Evolutionary conservation across 2,797 vertebrate genomes (phyloP), one percentile per base, ranked within the genome.

Genomic region (Sebastes matsubarae): DNA sequence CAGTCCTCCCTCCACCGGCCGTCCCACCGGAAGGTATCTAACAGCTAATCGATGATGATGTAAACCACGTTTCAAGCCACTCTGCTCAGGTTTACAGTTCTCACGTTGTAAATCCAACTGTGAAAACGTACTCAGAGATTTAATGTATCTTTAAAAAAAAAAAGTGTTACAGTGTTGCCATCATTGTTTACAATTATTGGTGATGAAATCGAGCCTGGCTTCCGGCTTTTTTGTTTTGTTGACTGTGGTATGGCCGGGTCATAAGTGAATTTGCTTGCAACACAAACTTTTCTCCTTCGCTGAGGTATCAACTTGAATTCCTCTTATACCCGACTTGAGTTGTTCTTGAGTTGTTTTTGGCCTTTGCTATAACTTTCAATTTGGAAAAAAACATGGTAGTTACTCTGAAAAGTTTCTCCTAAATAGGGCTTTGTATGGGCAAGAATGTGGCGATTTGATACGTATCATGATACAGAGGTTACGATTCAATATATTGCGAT

Each of bases 31-130:
- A 60, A 64, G 79, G 72, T 42, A 52, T 57, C 71, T 8, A 80
- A 30, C 75, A 82, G 73, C 77, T 89, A 92, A 93, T 95, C 93
- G 46, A 90, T 93, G 85, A 57, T 70, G 72, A 87, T 72, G 83
- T 73, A 36, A 88, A 86, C 66, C 81, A 69, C 29, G 18, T 77
- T 68, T 77, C 74, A 78, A 65, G 69, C 61, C n/a, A 8, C 73
- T 77, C 69, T 42, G 67, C 73, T 46, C 65, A 32, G 72, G 14
- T 60, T 79, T 55, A 68, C 36, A 12, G 27, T 55, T 59, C 63
- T 61, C 46, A 30, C 16, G 18, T 10, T 79, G 30, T 72, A 54
- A 70, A 70, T 75, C 42, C 34, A 59, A 12, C n/a, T 63, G 46
- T 59, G 69, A 68, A 58, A 79, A 77, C 46, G 64, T 57, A 8